Evolutionary conservation across 2,113 vertebrate species (phyloP).

Genomic region (Ginglymostoma cirratum): DNA sequence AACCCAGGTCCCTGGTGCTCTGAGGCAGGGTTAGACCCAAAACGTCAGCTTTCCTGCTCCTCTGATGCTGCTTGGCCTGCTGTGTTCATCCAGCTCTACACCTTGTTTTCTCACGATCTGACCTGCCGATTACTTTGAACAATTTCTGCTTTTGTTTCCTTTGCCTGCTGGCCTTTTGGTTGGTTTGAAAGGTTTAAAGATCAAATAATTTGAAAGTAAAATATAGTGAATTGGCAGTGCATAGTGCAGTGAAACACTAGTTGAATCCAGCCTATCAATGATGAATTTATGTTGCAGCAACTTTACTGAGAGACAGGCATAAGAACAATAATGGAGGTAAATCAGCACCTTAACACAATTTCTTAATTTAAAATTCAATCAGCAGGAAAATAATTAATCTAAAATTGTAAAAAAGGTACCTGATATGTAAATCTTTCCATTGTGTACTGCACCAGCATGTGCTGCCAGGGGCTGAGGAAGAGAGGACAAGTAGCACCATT

Average conservation of each 20-base stretch:
- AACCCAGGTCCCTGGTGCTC: no score
- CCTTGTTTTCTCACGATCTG: no score
- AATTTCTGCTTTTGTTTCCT: neutral
- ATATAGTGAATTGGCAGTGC: neutral
- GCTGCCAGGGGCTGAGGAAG: slow-evolving; percentile 90
- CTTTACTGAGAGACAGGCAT: neutral
- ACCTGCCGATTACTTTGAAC: no score
- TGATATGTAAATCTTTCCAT: slow-evolving; percentile 98
- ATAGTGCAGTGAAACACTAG: neutral
- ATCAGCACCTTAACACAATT: neutral
- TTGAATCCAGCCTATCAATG: neutral
- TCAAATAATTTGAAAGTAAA: neutral
- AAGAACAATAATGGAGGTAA: neutral
- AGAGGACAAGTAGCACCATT: slow-evolving; percentile 93
- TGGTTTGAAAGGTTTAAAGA: neutral
- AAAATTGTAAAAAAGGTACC: slow-evolving; percentile 53
- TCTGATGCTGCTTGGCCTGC: no score
- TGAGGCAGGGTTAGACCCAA: no score
- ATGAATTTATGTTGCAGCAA: neutral
- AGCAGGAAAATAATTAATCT: neutral
- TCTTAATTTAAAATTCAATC: neutral
- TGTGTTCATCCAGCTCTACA: no score
- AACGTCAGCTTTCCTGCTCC: no score
- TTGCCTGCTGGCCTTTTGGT: neutral
- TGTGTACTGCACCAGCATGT: slow-evolving; percentile 90